A percentile compares a stretch with the other conserved stretches of the same genome.
Conservation (phyloP, 2,113 vertebrate genomes). For the Microtus oregoni region DNA sequence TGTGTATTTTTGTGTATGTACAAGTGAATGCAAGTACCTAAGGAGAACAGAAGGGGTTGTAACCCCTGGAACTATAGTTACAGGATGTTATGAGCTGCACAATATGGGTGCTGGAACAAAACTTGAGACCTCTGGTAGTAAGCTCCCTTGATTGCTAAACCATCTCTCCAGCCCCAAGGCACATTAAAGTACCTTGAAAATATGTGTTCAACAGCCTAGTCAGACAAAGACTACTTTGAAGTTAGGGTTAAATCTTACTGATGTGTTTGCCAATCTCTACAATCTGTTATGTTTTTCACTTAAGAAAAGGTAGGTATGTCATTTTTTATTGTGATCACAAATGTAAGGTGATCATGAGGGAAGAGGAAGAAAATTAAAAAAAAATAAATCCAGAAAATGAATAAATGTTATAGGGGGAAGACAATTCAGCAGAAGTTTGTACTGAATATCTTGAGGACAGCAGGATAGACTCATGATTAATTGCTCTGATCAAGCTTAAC, state of each 20-base stretch:
- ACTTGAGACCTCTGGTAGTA: neutral
- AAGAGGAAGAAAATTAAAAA: neutral
- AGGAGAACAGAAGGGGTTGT: too few relatives aligned
- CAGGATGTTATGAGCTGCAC: neutral
- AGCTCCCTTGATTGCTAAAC: too few relatives aligned
- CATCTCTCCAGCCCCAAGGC: neutral
- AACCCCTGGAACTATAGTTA: too few relatives aligned
- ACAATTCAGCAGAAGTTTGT: neutral
- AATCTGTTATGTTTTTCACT: neutral
- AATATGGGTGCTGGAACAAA: neutral
- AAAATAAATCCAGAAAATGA: neutral
- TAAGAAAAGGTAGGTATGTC: neutral
- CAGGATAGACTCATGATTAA: neutral
- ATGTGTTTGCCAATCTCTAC: neutral
- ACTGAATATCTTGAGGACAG: neutral
- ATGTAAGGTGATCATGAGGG: neutral
- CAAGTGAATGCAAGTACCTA: neutral
- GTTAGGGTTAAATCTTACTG: neutral
- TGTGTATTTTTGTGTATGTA: neutral
- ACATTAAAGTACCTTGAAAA: neutral
- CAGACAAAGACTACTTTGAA: neutral
- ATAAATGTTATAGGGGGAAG: neutral
- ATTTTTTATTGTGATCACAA: neutral
- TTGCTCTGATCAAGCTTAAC: neutral
- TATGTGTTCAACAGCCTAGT: constrained; percentile 7